Evolutionary conservation across 2,113 vertebrate species (phyloP).

Genomic region (Cisticola juncidis): DNA sequence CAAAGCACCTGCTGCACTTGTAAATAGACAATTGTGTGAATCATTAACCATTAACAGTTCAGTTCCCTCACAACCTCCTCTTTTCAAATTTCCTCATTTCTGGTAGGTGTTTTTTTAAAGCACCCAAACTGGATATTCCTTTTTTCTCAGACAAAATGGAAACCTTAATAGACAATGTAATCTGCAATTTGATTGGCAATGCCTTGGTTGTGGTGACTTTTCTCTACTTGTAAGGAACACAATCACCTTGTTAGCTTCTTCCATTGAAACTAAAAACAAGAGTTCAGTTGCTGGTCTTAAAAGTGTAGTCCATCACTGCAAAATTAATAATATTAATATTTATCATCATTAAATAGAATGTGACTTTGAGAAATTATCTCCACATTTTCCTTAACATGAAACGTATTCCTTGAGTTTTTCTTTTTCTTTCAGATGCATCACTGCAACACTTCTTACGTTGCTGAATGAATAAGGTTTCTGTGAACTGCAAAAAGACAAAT

Average conservation of each 20-base stretch:
- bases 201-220: neutral
- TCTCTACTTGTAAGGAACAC: neutral
- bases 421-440: neutral
- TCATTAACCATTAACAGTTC: neutral
- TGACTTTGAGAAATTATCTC: neutral
- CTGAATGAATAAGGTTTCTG: neutral
- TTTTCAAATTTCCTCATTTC: neutral
- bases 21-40: neutral
- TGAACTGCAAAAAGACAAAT: neutral
- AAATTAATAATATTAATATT: neutral
- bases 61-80: neutral
- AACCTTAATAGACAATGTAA: neutral
- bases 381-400: neutral
- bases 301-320: neutral
- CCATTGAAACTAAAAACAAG: neutral
- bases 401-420: neutral
- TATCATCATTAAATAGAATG: neutral
- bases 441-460: neutral
- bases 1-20: neutral
- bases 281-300: neutral
- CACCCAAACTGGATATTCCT: neutral
- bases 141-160: neutral
- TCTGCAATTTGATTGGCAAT: neutral
- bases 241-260: neutral
- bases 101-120: neutral